phyloP scores from a whole-genome alignment of 1,140 invertebrate species.

The Zeugodacus cucurbitae region DNA sequence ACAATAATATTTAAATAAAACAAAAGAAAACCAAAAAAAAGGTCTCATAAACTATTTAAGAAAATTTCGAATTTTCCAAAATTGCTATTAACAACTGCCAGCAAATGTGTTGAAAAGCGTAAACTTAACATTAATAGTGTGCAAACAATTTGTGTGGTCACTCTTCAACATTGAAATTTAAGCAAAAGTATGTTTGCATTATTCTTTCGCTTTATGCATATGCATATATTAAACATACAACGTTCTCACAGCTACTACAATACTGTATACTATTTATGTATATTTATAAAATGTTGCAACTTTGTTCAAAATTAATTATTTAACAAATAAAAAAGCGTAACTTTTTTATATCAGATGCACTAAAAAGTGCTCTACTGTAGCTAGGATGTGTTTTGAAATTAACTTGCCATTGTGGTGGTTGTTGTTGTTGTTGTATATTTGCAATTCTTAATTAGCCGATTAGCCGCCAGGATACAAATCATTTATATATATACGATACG shows the following conservation, averaged over 20 bases:
- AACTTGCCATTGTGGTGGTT: not conserved
- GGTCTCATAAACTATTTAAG: not conserved
- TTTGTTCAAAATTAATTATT: not conserved
- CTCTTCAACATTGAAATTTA: not conserved
- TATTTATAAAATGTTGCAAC: not conserved
- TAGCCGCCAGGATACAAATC: not conserved
- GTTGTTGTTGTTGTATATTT: not conserved
- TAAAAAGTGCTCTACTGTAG: not conserved
- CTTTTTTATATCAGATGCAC: not conserved
- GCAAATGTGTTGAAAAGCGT: not conserved
- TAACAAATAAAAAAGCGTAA: not conserved
- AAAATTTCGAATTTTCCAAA: not conserved
- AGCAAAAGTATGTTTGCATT: not conserved
- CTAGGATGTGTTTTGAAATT: not conserved
- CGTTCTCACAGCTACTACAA: not conserved
- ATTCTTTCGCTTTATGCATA: not conserved
- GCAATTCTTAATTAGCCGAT: not conserved
- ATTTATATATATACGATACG: not conserved
- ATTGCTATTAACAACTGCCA: not conserved
- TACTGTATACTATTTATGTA: not conserved
- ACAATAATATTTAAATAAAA: not conserved
- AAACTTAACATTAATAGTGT: constrained; percentile 29
- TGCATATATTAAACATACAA: not conserved
- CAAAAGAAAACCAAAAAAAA: too few species aligned
- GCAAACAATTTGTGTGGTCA: constrained; percentile 4